phyloP scores from a whole-genome alignment of 2,797 vertebrate genomes.

The Pantherophis alleghaniensis region DNA sequence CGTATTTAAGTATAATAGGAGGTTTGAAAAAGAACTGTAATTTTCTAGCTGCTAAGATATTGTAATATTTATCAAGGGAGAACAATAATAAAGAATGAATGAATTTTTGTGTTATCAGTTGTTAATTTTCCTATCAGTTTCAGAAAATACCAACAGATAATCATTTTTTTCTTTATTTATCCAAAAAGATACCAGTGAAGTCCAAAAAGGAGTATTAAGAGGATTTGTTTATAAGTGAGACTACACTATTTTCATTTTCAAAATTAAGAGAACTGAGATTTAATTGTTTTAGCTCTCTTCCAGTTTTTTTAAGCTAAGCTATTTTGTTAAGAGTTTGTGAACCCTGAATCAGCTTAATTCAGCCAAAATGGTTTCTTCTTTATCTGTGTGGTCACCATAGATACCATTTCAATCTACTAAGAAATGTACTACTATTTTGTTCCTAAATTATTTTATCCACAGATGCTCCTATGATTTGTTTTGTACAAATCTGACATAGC shows the following conservation, averaged over 20 bases:
- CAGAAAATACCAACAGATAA: conserved; percentile 12
- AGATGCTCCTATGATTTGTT: conserved; percentile 64
- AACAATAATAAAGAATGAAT: conserved; percentile 25
- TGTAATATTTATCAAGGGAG: conserved; percentile 27
- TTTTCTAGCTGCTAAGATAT: conserved; percentile 23
- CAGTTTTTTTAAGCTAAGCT: conserved; percentile 50
- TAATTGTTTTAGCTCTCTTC: conserved; percentile 23
- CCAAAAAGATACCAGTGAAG: neutral
- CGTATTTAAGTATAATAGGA: neutral
- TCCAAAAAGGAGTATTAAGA: conserved; percentile 26
- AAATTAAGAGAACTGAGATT: conserved; percentile 45
- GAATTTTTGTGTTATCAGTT: conserved; percentile 34
- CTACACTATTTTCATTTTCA: conserved; percentile 4
- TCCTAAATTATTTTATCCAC: conserved; percentile 61
- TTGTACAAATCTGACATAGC: conserved; percentile 40
- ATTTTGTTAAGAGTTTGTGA: conserved; percentile 58
- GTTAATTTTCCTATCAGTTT: conserved; percentile 30
- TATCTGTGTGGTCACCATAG: conserved; percentile 68
- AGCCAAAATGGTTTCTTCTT: conserved; percentile 63
- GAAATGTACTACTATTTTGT: conserved; percentile 67
- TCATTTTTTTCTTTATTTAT: neutral
- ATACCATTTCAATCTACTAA: conserved; percentile 69
- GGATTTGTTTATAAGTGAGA: neutral
- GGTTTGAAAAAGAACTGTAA: conserved; percentile 22
- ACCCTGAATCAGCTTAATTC: conserved; percentile 56